Percentiles rank a stretch among this genome's conserved stretches.
These are phyloP conservation scores for Piaya cayana DNA, from an alignment of 2,113 vertebrate species.

Conservation along the genomic window DNA sequence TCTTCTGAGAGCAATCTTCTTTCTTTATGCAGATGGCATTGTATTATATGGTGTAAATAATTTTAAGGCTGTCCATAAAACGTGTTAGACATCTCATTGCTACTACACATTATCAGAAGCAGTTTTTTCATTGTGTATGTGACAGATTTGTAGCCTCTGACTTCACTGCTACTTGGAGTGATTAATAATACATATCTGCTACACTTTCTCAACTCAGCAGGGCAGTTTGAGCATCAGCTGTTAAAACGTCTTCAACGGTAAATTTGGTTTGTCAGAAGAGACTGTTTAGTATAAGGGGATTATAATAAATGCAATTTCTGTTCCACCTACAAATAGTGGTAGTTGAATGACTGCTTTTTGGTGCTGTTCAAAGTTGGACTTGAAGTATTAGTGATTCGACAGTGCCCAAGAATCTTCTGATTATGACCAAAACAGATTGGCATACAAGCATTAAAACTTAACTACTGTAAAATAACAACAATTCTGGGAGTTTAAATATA, in stretches of 20 bases:
- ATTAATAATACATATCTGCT: background rate
- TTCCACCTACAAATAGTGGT: background rate
- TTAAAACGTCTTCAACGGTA: background rate
- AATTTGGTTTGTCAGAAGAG: background rate
- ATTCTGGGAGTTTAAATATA: constrained; percentile 41
- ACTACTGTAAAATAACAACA: constrained; percentile 55
- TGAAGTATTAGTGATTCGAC: background rate
- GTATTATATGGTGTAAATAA: background rate
- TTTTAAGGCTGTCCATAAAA: constrained; percentile 5
- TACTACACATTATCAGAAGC: background rate
- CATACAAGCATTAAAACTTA: constrained; percentile 46
- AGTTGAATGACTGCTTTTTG: background rate
- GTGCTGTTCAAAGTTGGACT: background rate
- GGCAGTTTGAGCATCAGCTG: background rate
- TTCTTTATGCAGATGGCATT: background rate
- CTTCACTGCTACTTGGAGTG: background rate
- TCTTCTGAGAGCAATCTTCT: background rate
- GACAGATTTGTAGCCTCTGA: background rate
- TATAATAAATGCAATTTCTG: background rate
- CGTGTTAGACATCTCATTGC: background rate
- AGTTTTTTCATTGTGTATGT: background rate
- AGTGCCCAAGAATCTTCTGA: background rate
- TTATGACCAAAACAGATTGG: constrained; percentile 43
- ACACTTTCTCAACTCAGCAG: background rate
- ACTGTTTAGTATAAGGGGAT: background rate